phyloP scores from a whole-genome alignment of 2,113 vertebrate genomes.

The Ailuropoda melanoleuca region DNA sequence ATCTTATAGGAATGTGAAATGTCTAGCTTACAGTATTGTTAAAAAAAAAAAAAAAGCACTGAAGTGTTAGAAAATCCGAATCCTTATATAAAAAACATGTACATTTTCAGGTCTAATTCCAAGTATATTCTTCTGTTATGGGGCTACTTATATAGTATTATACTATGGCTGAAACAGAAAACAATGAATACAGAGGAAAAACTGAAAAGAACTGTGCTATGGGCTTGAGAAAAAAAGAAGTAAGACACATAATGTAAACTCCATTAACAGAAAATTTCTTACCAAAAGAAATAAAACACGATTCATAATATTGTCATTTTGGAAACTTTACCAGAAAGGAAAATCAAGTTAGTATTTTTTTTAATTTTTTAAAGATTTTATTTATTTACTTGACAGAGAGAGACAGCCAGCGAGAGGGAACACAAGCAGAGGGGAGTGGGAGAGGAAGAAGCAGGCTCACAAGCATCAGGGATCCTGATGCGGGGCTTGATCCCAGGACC shows the following conservation, averaged over 20 bases:
- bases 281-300: not conserved
- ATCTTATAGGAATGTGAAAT: not conserved
- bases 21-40: not conserved
- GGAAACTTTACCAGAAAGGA: conserved; percentile 20
- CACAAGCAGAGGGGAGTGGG: no score
- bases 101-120: not conserved
- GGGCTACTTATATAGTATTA: not conserved
- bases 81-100: not conserved
- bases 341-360: conserved; percentile 7
- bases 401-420: no score
- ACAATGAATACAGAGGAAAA: not conserved
- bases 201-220: not conserved
- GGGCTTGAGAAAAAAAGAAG: not conserved
- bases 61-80: conserved; percentile 27
- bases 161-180: not conserved
- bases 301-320: conserved; percentile 57
- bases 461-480: no score
- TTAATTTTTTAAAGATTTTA: no score
- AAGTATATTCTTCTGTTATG: conserved; percentile 20
- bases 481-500: no score
- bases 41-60: not conserved
- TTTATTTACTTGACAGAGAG: no score
- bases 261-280: conserved; percentile 29
- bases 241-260: conserved; percentile 6
- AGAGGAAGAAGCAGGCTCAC: no score